These are phyloP conservation scores for Morpho achilles DNA, from an alignment of 2,888 invertebrate genomes.

Conservation along the genomic window DNA sequence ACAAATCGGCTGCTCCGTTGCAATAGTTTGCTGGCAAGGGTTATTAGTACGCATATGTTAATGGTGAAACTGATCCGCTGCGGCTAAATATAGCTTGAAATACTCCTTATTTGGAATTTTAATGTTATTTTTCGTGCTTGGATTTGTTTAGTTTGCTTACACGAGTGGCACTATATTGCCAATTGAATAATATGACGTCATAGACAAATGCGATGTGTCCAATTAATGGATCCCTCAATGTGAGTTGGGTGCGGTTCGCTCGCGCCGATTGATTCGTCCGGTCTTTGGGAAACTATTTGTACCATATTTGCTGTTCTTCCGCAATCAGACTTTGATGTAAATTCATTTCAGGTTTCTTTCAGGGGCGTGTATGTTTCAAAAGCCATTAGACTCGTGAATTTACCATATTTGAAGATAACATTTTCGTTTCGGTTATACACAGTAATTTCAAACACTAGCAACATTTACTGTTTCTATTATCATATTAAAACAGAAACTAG, in stretches of 20 bases:
- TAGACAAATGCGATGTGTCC: conserved; percentile 36
- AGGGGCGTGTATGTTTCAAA: not conserved
- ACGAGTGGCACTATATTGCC: conserved; percentile 15
- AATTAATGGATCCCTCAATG: conserved; percentile 55
- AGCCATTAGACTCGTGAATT: no score
- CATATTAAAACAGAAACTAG: conserved; percentile 4
- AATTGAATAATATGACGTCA: conserved; percentile 33
- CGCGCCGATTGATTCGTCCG: conserved; percentile 72
- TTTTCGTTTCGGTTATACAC: not conserved
- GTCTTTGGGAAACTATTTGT: conserved; percentile 44
- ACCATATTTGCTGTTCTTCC: conserved; percentile 55
- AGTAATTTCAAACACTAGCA: conserved; percentile 1
- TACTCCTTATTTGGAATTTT: conserved; percentile 26
- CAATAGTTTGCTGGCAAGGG: conserved; percentile 36
- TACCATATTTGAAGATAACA: not conserved
- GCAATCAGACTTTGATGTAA: conserved; percentile 41
- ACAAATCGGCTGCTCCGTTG: conserved; percentile 21
- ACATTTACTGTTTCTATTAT: conserved; percentile 2
- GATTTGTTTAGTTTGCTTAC: conserved; percentile 11
- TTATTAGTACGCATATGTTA: conserved; percentile 50
- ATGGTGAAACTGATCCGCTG: conserved; percentile 32
- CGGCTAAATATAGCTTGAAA: conserved; percentile 31
- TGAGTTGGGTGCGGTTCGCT: conserved; percentile 56
- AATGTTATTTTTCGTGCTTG: conserved; percentile 8
- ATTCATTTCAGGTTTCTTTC: not conserved